Evolutionary conservation across 1,140 invertebrate genomes (phyloP), one percentile per base, ranked within the genome.

Genomic region (Alviniconcha marisindica): DNA sequence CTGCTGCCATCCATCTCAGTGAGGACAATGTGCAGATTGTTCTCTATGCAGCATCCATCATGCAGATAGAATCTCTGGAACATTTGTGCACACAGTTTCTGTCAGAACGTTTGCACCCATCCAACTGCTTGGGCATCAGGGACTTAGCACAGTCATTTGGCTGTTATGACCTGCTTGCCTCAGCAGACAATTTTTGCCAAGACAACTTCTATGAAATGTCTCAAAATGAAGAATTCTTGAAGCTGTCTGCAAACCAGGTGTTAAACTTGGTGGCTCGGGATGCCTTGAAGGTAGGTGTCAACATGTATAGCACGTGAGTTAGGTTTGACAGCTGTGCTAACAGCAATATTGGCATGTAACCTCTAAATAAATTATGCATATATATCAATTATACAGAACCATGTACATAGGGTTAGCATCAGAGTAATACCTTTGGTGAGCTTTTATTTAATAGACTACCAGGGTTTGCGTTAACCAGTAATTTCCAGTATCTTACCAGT

Each of bases 71-170:
- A 86, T 95, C 96, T 86, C 96, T 98, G 38, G 96, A 97, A 31
- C 95, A 96, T 85, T 96, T 96, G 40, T 98, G 97, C 91, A 97
- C 96, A 89, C 95, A 95, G 87, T 98, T 97, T 91, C 93, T 98
- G 42, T 95, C 96, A 84, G 96, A 97, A 89, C 97, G 97, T 91
- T 94, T 98, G 60, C 96, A 98, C 93, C 97, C 97, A 1, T 97
- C 96, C 86, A 98, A 98, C 92, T 98, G 97, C 93, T 94, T 98
- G 77, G 97, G 97, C 0, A 98, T 98, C 89, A 94, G 96, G 66
- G 95, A 97, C 89, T 98, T 98, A 94, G 97, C 97, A 36, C 97
- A 98, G 91, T 95, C 96, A 77, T 96, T 97, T 89, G 86, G 84
- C 31, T 87, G 84, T 40, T 81, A 83, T 63, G 56, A 74, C 1